Conservation (phyloP, 2,113 vertebrate species). For the Setophaga coronata region DNA sequence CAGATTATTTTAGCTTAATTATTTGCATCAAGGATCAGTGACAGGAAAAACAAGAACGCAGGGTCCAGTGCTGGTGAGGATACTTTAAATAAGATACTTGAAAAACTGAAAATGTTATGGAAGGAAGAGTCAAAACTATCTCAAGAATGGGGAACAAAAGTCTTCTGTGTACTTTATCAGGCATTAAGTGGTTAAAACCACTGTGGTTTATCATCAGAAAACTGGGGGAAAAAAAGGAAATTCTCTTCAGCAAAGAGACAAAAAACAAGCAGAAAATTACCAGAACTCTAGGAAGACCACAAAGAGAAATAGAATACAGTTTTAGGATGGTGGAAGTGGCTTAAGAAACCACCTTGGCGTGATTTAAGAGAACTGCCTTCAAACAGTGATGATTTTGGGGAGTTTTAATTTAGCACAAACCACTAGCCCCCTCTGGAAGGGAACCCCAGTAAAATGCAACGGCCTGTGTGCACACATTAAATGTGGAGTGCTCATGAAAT, state of each 20-base stretch:
- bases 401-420: not conserved
- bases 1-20: not conserved
- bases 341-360: not conserved
- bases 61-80: not conserved
- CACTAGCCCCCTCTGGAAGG: accelerated
- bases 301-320: accelerated
- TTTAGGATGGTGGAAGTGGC: not conserved
- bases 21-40: not conserved
- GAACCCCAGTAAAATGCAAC: accelerated
- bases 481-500: accelerated
- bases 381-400: accelerated
- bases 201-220: accelerated
- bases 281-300: not conserved
- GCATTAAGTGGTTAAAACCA: not conserved
- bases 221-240: not conserved
- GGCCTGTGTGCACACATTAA: accelerated
- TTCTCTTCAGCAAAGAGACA: not conserved
- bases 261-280: not conserved
- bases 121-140: not conserved
- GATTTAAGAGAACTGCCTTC: not conserved
- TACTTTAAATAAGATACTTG: not conserved
- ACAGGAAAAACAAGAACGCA: accelerated
- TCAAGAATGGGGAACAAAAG: not conserved
- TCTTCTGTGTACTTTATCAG: not conserved
- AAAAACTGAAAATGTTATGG: not conserved